Evolutionary conservation across 2,888 invertebrate species (phyloP).

Genomic region (Bedellia somnulentella): DNA sequence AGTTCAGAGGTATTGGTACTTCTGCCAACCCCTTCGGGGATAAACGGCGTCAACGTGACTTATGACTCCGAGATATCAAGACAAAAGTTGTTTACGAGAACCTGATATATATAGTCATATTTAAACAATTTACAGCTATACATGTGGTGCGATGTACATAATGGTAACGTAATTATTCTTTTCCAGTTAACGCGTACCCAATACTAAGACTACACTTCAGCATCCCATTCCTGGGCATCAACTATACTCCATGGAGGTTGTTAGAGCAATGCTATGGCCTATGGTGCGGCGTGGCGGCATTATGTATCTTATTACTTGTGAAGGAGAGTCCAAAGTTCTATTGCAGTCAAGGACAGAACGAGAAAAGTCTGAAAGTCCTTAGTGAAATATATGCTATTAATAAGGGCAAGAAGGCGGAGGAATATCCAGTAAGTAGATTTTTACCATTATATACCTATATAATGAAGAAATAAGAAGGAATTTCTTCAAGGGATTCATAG

Average conservation of each 20-base stretch:
- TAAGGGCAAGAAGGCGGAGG: conserved; percentile 3
- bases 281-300: neutral
- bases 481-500: no score
- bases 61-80: no score
- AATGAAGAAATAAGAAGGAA: no score
- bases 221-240: conserved; percentile 1
- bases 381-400: conserved; percentile 4
- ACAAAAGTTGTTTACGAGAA: no score
- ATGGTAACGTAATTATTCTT: no score
- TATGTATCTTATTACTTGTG: neutral
- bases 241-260: conserved; percentile 7
- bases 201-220: conserved; percentile 2
- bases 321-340: conserved; percentile 10
- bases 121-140: no score
- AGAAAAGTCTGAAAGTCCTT: conserved; percentile 4
- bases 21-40: no score
- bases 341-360: conserved; percentile 4
- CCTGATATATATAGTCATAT: no score
- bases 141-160: no score
- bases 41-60: no score
- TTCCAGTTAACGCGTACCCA: conserved; percentile 5
- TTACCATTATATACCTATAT: no score
- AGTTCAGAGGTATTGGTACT: no score
- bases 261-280: conserved; percentile 1
- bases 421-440: conserved; percentile 6